Evolutionary conservation across 2,113 vertebrate genomes (phyloP), one percentile per base, ranked within the genome.

Genomic region (Boulengeromyrus knoepffleri): DNA sequence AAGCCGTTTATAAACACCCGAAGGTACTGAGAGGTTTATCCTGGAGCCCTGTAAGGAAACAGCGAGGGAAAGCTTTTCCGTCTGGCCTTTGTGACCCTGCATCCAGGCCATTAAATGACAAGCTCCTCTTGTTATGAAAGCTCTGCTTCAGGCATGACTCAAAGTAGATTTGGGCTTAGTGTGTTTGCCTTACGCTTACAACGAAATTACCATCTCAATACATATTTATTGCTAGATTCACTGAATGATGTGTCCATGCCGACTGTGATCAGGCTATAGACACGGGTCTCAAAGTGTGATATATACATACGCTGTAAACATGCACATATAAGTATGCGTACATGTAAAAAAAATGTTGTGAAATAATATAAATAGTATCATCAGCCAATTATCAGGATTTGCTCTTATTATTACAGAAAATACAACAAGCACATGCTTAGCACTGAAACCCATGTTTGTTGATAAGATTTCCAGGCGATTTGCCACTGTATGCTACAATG

Each of bases 401-500:
- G 39, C 13, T 10, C 83, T 86, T 42, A 47, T 39, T 31, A 80
- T 31, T 42, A 85, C 21, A 31, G 80, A 58, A 53, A 89, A 80
- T 58, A 36, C 53, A 85, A 85, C n/a, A 83, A 12, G 77, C 50
- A 46, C 53, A 58, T 89, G 27, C n/a, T 50, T 52, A 84, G 89
- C 50, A 62, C 52, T 89, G 49, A 66, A 45, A 45, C 46, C 24
- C 52, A 86, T 50, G 47, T 85, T 62, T 90, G 50, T 45, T 85
- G 89, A 90, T 90, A 90, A 90, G 42, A 89, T 85, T 89, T 85
- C 77, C 46, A 27, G 83, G 80, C 83, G 47, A 56, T 90, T 27
- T 66, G 50, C 89, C 80, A 53, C 36, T 56, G 36, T 85, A 45
- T 62, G 58, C 45, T 85, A 66, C 39, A 86, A 31, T 27, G 1